Conservation (phyloP, 2,113 vertebrate species). For the Stomatorhinus ivindoensis region DNA sequence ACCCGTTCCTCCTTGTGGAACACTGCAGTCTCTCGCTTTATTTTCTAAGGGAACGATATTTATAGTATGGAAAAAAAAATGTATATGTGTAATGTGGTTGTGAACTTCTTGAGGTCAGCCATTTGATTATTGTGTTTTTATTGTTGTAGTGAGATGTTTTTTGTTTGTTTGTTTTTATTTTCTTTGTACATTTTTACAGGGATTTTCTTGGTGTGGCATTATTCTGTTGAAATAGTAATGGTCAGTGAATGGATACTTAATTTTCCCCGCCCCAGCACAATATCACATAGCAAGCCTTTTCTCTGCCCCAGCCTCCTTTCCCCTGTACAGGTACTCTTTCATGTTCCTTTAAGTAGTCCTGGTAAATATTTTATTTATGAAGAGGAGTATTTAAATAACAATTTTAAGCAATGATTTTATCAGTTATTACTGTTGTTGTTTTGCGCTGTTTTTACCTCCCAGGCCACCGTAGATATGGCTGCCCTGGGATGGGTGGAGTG, state of each 20-base stretch:
- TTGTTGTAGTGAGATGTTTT: slow-evolving; percentile 59
- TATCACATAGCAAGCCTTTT: neutral
- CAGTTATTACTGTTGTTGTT: slow-evolving; percentile 4
- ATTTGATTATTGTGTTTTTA: slow-evolving; percentile 43
- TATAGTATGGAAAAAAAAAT: slow-evolving; percentile 63
- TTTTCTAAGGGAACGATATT: slow-evolving; percentile 40
- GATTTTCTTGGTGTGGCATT: slow-evolving; percentile 57
- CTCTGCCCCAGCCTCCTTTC: neutral
- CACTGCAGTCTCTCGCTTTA: slow-evolving; percentile 44
- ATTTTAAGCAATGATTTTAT: neutral
- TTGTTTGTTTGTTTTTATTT: slow-evolving; percentile 32
- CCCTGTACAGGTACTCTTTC: neutral
- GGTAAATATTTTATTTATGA: slow-evolving; percentile 1
- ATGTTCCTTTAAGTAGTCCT: neutral
- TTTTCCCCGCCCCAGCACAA: neutral
- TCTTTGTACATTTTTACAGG: slow-evolving; percentile 56
- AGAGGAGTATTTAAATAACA: slow-evolving; percentile 1
- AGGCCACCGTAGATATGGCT: neutral
- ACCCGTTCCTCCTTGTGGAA: slow-evolving; percentile 30
- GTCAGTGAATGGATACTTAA: slow-evolving; percentile 16
- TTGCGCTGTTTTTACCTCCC: neutral
- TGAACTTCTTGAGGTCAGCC: slow-evolving; percentile 62
- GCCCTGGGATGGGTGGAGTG: neutral
- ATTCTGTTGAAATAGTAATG: slow-evolving; percentile 29
- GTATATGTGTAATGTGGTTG: slow-evolving; percentile 67